These are phyloP conservation scores for Indicator indicator DNA, from an alignment of 2,113 vertebrate species.

Conservation along the genomic window DNA sequence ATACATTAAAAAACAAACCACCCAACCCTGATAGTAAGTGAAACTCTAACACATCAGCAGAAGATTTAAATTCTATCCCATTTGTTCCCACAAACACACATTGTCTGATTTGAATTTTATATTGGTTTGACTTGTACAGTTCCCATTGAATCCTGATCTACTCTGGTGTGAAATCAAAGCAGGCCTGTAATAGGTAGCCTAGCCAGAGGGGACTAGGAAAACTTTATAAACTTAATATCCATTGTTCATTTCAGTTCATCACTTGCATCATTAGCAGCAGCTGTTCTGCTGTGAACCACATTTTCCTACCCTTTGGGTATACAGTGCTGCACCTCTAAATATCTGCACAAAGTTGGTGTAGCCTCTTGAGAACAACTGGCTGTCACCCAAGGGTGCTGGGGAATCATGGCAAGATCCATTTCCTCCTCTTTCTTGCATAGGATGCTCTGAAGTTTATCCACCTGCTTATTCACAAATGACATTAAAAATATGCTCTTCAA, in stretches of 20 bases:
- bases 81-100: neutral
- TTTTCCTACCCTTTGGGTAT: slow-evolving; percentile 18
- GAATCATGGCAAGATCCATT: neutral
- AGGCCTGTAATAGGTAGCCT: slow-evolving; percentile 23
- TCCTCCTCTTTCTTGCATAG: neutral
- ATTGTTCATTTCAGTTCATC: slow-evolving; percentile 47
- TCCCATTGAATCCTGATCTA: neutral
- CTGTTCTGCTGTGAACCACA: slow-evolving; percentile 23
- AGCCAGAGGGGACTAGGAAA: neutral
- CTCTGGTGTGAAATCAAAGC: slow-evolving; percentile 35
- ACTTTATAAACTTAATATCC: slow-evolving; percentile 31
- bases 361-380: neutral
- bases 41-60: neutral
- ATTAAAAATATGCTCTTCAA: neutral
- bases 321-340: neutral
- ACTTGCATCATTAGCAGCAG: slow-evolving; percentile 41
- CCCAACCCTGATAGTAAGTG: neutral
- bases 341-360: neutral
- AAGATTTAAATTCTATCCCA: neutral
- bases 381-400: neutral
- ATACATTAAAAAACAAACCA: neutral
- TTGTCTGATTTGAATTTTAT: neutral
- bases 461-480: neutral
- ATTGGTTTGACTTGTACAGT: neutral
- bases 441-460: neutral